Evolutionary conservation across 2,797 vertebrate genomes (phyloP).

Genomic region (Leptodactylus fallax): DNA sequence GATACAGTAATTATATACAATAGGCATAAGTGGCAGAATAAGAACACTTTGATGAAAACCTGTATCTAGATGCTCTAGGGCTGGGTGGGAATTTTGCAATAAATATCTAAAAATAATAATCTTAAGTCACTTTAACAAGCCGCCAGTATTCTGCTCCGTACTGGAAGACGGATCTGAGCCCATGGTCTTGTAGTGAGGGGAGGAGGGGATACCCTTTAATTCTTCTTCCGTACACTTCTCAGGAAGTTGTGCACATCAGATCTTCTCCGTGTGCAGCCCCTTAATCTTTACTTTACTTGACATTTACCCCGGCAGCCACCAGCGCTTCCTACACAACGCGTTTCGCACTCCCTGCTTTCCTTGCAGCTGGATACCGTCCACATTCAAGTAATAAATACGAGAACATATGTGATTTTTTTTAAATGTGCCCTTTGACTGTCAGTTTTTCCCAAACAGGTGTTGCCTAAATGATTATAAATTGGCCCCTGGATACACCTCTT

Average conservation of each 20-base stretch:
- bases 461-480: conserved; percentile 99
- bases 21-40: too few relatives aligned
- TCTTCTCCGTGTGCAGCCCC: background rate
- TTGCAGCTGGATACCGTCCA: conserved; percentile 73
- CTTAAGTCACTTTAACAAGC: too few relatives aligned
- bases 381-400: conserved; percentile 80
- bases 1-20: too few relatives aligned
- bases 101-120: too few relatives aligned
- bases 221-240: background rate
- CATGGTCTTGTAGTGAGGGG: background rate
- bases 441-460: conserved; percentile 97
- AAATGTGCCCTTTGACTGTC: conserved; percentile 89
- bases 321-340: conserved; percentile 64
- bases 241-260: background rate
- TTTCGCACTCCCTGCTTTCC: conserved; percentile 73
- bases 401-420: conserved; percentile 82
- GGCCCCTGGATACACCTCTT: conserved; percentile 96
- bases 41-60: too few relatives aligned
- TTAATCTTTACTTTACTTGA: background rate
- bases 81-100: too few relatives aligned
- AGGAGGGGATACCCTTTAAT: background rate
- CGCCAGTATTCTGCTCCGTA: background rate
- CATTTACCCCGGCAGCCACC: conserved; percentile 1
- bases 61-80: too few relatives aligned
- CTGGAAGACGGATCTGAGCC: background rate